phyloP scores from a whole-genome alignment of 2,797 vertebrate genomes.

The Coregonus sp. region DNA sequence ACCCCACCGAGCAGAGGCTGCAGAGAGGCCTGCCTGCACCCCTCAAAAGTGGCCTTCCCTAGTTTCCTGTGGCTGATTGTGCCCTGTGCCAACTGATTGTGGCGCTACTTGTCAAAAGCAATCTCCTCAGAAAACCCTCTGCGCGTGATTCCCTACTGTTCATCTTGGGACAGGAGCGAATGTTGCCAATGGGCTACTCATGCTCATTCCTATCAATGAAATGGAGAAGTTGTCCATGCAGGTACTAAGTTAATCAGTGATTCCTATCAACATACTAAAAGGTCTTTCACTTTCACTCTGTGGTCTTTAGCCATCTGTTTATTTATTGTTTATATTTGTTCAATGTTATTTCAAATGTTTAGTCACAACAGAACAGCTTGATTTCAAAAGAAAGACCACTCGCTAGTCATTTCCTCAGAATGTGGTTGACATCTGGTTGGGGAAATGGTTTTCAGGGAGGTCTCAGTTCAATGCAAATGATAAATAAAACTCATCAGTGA shows the following conservation, averaged over 20 bases:
- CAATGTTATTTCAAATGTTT: background rate
- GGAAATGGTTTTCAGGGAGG: background rate
- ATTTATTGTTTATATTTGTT: background rate
- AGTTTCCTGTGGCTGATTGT: conserved; percentile 11
- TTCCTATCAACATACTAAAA: background rate
- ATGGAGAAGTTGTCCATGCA: background rate
- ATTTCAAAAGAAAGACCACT: background rate
- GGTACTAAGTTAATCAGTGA: background rate
- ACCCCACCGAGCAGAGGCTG: background rate
- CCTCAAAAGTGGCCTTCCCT: background rate
- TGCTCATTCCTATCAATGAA: background rate
- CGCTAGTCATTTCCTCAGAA: background rate
- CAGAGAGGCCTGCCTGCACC: background rate
- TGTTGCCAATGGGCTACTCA: background rate
- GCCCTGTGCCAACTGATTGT: background rate
- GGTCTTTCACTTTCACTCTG: background rate
- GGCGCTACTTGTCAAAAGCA: background rate
- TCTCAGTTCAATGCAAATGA: background rate
- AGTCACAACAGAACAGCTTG: background rate
- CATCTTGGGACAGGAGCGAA: background rate
- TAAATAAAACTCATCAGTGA: background rate
- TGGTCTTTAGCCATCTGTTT: background rate
- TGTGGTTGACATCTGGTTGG: background rate
- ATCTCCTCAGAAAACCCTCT: background rate
- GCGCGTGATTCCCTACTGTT: background rate